Base-by-base conservation (phyloP, 2,113 vertebrate species). In the Lonchura striata region DNA sequence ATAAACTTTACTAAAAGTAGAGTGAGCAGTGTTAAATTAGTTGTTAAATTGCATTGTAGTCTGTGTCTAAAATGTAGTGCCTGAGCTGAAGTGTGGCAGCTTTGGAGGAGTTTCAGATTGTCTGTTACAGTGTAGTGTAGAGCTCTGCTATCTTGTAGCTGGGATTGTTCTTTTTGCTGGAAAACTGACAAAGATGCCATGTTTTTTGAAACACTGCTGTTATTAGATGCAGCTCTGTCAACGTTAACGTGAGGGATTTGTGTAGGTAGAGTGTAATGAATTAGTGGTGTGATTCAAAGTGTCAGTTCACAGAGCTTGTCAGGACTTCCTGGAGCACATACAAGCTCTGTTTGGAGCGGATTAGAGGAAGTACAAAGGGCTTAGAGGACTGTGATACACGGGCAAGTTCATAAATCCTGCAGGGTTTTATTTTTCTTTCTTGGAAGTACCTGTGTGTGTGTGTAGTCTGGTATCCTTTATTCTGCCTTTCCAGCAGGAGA, bases 301-400 rank as follows among this genome's bases (percentile, higher is more conserved):
- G 60, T 88, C 60, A 24, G 61, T 90, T 86, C 57, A 49, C 79
- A 93, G 59, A 91, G 90, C 88, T 95, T 60, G 87, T 96, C 84
- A 83, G 74, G 88, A 76, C 93, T 95, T 96, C 93, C 96, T 94
- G 94, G 85, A 92, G 61, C 75, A 83, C 82, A 80, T 56, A 46
- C 14, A 20, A 25, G 31, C 84, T 79, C 88, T 96, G 92, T 92
- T 88, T 88, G 52, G 84, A 80, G 35, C 90, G 70, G 79, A 82
- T 94, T 86, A 84, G 82, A 88, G 90, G 86, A 96, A 94, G 65
- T 81, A 79, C 54, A 89, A 46, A 91, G 71, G 53, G 78, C 68
- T 23, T 81, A 91, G 80, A 94, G 90, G 78, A 46, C 57, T 68
- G 56, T 12, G 39, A 59, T 88, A 71, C 17, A 77, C 4, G 10